phyloP scores from a whole-genome alignment of 2,797 vertebrate genomes.

The Limosa lapponica region DNA sequence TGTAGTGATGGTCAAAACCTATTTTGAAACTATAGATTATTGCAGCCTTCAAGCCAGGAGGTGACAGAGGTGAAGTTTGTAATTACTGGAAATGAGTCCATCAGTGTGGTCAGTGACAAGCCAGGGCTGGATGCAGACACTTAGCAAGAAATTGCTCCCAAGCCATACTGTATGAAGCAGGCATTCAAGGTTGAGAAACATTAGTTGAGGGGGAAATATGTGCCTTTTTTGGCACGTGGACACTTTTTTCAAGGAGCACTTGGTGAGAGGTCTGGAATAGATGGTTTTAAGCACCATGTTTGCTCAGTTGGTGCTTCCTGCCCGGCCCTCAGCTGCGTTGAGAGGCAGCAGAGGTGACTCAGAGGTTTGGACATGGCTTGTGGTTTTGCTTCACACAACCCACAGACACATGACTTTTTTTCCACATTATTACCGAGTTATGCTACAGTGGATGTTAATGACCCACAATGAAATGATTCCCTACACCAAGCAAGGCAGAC shows the following conservation, averaged over 20 bases:
- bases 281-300: neutral
- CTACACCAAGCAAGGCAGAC: neutral
- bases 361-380: neutral
- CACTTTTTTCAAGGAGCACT: neutral
- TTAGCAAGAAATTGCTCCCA: neutral
- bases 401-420: neutral
- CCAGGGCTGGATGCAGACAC: neutral
- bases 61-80: neutral
- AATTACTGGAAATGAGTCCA: neutral
- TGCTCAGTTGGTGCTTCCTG: neutral
- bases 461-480: neutral
- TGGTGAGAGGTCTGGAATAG: neutral
- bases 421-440: neutral
- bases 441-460: neutral
- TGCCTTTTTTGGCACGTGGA: neutral
- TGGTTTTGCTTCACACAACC: constrained; percentile 9
- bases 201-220: rapidly evolving
- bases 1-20: neutral
- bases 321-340: neutral
- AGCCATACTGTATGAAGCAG: neutral
- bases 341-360: neutral
- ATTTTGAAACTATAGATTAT: neutral
- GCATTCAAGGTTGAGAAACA: neutral
- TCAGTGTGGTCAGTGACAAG: neutral
- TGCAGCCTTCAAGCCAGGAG: neutral